Conservation (phyloP, 2,888 invertebrate species). For the Zhengitettix transpicula region DNA sequence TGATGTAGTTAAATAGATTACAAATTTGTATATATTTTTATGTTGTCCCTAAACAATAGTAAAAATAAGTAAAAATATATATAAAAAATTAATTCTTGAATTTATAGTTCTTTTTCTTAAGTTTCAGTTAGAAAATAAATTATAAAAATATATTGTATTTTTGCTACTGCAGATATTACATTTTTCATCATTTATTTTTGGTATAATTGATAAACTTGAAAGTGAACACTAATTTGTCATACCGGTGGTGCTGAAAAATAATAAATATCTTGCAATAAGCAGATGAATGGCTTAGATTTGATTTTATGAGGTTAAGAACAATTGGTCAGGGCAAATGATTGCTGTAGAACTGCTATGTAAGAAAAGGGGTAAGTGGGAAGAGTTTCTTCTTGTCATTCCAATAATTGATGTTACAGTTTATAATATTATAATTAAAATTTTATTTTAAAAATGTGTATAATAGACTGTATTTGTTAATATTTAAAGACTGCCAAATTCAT, state of each 20-base stretch:
- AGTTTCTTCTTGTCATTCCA: not conserved
- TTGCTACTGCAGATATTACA: not conserved
- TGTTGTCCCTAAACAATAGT: too few species aligned
- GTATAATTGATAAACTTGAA: too few species aligned
- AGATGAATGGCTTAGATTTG: not conserved
- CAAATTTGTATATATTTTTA: too few species aligned
- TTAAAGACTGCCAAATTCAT: not conserved
- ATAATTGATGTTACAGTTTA: not conserved
- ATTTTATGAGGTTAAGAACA: not conserved
- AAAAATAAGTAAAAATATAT: too few species aligned
- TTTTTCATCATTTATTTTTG: too few species aligned
- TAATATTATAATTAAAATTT: not conserved
- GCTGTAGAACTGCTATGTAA: too few species aligned
- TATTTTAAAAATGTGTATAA: not conserved
- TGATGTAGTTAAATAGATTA: not conserved
- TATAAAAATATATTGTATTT: not conserved
- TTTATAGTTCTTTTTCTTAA: not conserved
- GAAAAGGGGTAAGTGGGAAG: too few species aligned
- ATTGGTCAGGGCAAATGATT: not conserved
- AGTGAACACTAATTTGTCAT: too few species aligned
- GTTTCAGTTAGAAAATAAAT: not conserved
- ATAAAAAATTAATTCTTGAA: not conserved
- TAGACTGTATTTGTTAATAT: not conserved
- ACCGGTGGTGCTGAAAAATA: too few species aligned
- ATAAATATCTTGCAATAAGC: not conserved